A percentile compares a stretch with the other conserved stretches of the same genome.
phyloP scores from a whole-genome alignment of 2,797 vertebrate genomes.

The Euthynnus affinis region DNA sequence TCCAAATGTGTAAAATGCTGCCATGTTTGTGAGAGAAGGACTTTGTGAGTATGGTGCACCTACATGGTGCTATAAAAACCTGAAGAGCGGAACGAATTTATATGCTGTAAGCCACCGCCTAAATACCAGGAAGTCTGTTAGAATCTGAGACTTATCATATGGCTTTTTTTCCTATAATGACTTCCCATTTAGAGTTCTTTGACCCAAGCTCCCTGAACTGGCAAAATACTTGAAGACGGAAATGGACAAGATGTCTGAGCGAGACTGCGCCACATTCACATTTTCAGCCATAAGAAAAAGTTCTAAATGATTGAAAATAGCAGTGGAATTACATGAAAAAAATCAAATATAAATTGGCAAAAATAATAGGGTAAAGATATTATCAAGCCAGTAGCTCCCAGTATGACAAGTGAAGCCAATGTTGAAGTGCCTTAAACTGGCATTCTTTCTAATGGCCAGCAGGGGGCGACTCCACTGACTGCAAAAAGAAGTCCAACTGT shows the following conservation, averaged over 20 bases:
- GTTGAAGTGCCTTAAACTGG: too few species aligned
- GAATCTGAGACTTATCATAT: conserved; percentile 27
- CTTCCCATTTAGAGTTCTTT: conserved; percentile 3
- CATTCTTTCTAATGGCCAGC: too few species aligned
- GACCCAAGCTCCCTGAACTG: too few species aligned
- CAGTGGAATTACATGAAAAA: background rate
- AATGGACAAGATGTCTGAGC: background rate
- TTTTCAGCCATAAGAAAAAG: background rate
- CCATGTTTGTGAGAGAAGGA: conserved; percentile 35
- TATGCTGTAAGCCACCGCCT: conserved; percentile 30
- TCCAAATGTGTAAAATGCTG: conserved; percentile 51
- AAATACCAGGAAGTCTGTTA: conserved; percentile 42
- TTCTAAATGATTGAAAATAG: background rate
- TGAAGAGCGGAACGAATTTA: conserved; percentile 42
- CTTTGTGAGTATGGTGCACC: conserved; percentile 29
- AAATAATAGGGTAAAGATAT: background rate
- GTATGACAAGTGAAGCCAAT: too few species aligned
- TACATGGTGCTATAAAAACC: conserved; percentile 59
- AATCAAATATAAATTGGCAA: background rate
- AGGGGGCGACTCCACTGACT: too few species aligned
- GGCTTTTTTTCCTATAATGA: conserved; percentile 57
- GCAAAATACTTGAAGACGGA: too few species aligned
- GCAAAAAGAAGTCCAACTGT: too few species aligned
- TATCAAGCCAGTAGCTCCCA: too few species aligned
- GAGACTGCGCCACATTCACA: background rate